phyloP scores from a whole-genome alignment of 1,140 invertebrate genomes.

The Sarcophaga bullata region DNA sequence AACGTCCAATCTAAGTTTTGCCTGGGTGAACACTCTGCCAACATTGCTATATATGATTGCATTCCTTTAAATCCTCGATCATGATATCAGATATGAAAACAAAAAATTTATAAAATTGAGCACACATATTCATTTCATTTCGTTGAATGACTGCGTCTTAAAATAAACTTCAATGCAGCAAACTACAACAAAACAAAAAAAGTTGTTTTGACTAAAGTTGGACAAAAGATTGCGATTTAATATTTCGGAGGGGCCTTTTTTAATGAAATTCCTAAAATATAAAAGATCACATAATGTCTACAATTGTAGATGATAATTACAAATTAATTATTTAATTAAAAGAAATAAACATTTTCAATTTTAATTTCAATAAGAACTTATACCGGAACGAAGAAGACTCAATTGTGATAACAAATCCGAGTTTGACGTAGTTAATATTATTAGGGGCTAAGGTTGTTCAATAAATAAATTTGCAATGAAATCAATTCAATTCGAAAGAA shows the following conservation, averaged over 20 bases:
- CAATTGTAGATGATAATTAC: neutral
- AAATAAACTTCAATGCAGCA: constrained; percentile 12
- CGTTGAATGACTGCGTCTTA: constrained; percentile 20
- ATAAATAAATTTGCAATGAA: neutral
- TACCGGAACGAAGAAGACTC: neutral
- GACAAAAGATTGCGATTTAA: constrained; percentile 7
- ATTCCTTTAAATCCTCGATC: neutral
- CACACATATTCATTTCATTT: constrained; percentile 17
- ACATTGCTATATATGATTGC: neutral
- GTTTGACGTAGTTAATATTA: too few species aligned
- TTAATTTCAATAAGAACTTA: neutral
- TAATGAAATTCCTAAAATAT: neutral
- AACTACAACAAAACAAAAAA: neutral
- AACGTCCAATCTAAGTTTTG: too few species aligned
- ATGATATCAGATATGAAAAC: neutral
- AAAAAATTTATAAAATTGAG: neutral
- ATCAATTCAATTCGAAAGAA: too few species aligned
- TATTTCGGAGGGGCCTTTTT: constrained; percentile 19
- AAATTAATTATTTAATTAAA: neutral
- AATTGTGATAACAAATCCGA: too few species aligned
- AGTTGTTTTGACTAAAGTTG: constrained; percentile 3
- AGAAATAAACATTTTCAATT: neutral
- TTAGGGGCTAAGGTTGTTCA: too few species aligned
- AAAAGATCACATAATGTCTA: neutral
- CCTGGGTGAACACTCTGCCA: too few species aligned